Percentiles rank a stretch among this genome's conserved stretches.
Conservation (phyloP, 2,888 invertebrate genomes). For the Drosophila rellima region DNA sequence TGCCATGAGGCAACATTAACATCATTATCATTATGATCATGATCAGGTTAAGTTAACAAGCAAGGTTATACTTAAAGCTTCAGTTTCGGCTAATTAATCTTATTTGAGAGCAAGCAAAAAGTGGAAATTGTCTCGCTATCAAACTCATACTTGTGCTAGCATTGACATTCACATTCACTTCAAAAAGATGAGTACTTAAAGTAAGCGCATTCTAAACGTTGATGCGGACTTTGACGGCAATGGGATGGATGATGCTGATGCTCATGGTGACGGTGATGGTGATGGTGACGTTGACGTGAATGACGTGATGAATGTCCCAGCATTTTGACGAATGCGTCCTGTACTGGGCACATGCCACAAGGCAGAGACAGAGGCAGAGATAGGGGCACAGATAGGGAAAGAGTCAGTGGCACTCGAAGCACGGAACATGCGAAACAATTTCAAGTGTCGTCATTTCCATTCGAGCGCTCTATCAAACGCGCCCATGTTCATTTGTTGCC, state of each 20-base stretch:
- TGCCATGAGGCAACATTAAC: conserved; percentile 19
- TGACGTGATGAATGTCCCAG: conserved; percentile 79
- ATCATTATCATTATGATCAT: conserved; percentile 14
- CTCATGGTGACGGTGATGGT: conserved; percentile 18
- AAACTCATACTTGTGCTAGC: neutral
- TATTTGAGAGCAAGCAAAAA: conserved; percentile 45
- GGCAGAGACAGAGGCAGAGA: neutral
- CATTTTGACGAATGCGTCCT: conserved; percentile 73
- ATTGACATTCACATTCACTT: neutral
- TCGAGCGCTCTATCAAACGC: conserved; percentile 67
- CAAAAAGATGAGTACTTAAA: conserved; percentile 34
- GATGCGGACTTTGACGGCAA: conserved; percentile 30
- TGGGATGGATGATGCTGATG: neutral
- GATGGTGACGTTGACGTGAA: conserved; percentile 65
- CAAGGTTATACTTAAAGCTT: conserved; percentile 30
- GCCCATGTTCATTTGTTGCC: conserved; percentile 73
- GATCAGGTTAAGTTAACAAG: conserved; percentile 3
- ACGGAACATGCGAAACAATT: conserved; percentile 61
- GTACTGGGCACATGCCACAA: conserved; percentile 20
- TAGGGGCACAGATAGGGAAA: neutral
- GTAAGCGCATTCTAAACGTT: conserved; percentile 74
- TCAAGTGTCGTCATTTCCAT: conserved; percentile 72
- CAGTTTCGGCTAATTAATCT: conserved; percentile 75
- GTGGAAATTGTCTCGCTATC: conserved; percentile 6
- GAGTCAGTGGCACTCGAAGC: conserved; percentile 1